Percentiles rank a stretch among this genome's conserved stretches.
phyloP scores from a whole-genome alignment of 35 echinoderm and acorn worm genomes.

The Amphiura filiformis region DNA sequence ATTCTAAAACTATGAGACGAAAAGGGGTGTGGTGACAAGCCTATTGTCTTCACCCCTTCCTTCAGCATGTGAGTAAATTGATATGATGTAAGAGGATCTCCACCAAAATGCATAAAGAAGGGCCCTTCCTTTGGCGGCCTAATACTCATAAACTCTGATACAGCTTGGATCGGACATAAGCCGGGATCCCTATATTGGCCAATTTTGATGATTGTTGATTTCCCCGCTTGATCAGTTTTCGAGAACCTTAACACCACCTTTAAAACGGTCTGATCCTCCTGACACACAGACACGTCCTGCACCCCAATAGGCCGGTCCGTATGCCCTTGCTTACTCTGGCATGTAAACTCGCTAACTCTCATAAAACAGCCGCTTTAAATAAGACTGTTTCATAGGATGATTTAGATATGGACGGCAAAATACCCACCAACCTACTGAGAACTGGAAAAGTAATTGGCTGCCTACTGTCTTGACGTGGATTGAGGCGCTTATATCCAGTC shows the following conservation, averaged over 20 bases:
- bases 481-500: neutral
- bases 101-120: neutral
- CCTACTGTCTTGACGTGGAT: neutral
- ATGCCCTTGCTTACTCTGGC: too few species aligned
- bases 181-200: neutral
- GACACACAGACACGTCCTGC: neutral
- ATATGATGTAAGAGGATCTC: neutral
- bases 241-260: neutral
- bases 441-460: neutral
- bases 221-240: neutral
- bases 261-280: neutral
- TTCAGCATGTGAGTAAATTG: neutral
- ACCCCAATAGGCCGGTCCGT: neutral
- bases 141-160: neutral
- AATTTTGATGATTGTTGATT: neutral
- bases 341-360: constrained; percentile 2
- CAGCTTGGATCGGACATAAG: neutral
- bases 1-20: constrained; percentile 24
- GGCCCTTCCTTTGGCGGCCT: neutral
- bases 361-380: neutral
- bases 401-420: neutral
- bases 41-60: neutral
- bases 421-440: neutral
- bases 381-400: neutral
- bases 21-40: neutral